Percentiles rank a stretch among this genome's conserved stretches.
These are phyloP conservation scores for Echinops telfairi DNA, from an alignment of 2,113 vertebrate species.

Conservation along the genomic window DNA sequence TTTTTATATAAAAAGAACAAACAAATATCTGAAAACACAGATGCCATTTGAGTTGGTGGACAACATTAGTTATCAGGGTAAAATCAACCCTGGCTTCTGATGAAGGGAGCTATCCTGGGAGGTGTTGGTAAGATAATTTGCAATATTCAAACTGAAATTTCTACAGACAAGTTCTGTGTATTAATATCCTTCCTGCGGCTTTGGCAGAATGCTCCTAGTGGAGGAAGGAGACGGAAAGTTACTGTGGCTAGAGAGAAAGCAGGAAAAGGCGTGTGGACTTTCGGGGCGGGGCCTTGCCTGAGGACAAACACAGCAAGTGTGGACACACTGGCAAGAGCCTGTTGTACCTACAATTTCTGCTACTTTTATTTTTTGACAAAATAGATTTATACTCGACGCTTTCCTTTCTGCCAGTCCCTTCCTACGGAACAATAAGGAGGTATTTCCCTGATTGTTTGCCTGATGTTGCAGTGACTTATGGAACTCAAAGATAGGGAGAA, in stretches of 20 bases:
- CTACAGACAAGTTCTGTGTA: constrained; percentile 63
- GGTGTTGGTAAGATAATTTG: constrained; percentile 16
- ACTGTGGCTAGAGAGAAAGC: constrained; percentile 74
- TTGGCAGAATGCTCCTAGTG: constrained; percentile 69
- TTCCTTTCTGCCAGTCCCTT: not conserved
- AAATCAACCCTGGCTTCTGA: constrained; percentile 34
- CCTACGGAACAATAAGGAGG: not conserved
- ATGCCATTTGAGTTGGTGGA: not conserved
- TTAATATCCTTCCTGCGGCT: constrained; percentile 69
- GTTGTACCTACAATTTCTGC: constrained; percentile 52
- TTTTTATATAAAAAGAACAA: constrained; percentile 48
- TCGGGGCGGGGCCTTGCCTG: constrained; percentile 75
- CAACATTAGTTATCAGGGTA: not conserved
- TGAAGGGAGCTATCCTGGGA: constrained; percentile 19
- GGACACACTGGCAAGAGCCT: constrained; percentile 42
- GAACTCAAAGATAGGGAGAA: too few species aligned
- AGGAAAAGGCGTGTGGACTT: constrained; percentile 83
- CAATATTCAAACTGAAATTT: constrained; percentile 60
- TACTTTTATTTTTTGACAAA: constrained; percentile 77
- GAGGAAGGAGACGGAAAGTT: constrained; percentile 76
- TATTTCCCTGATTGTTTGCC: not conserved
- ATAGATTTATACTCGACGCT: constrained; percentile 10
- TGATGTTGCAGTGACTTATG: too few species aligned
- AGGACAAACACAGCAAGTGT: constrained; percentile 73
- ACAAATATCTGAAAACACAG: constrained; percentile 54